phyloP scores from a whole-genome alignment of 2,113 vertebrate genomes.

The Taurulus bubalis region DNA sequence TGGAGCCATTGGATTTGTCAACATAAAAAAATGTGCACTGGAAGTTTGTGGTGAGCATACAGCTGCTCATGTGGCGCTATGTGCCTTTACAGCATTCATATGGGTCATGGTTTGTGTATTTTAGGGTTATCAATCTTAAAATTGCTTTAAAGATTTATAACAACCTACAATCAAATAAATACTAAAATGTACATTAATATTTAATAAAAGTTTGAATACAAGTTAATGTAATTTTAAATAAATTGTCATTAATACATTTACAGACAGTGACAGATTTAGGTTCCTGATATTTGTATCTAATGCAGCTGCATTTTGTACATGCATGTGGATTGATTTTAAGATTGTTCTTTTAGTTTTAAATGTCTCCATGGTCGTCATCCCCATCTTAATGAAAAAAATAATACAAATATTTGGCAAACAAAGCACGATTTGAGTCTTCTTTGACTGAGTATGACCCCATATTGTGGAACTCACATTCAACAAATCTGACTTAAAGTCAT shows the following conservation, averaged over 20 bases:
- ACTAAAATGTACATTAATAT: not conserved
- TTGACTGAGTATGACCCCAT: not conserved
- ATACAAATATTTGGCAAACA: not conserved
- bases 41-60: conserved; percentile 29
- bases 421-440: not conserved
- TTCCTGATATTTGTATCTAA: not conserved
- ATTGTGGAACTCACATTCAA: not conserved
- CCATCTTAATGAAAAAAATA: not conserved
- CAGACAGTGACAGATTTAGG: not conserved
- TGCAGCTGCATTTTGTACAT: not conserved
- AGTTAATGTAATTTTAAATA: too few relatives aligned
- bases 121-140: not conserved
- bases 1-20: conserved; percentile 25
- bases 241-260: too few relatives aligned
- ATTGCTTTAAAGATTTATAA: not conserved
- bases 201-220: not conserved
- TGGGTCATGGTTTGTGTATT: not conserved
- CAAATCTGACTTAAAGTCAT: not conserved
- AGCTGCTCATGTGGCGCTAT: not conserved
- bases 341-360: not conserved
- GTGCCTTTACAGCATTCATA: not conserved
- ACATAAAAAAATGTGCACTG: conserved; percentile 7
- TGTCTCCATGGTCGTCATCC: not conserved
- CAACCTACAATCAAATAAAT: not conserved
- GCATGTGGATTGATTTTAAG: not conserved